A percentile compares a stretch with the other conserved stretches of the same genome.
phyloP scores from a whole-genome alignment of 2,888 invertebrate genomes.

The Camptogramma bilineatum region DNA sequence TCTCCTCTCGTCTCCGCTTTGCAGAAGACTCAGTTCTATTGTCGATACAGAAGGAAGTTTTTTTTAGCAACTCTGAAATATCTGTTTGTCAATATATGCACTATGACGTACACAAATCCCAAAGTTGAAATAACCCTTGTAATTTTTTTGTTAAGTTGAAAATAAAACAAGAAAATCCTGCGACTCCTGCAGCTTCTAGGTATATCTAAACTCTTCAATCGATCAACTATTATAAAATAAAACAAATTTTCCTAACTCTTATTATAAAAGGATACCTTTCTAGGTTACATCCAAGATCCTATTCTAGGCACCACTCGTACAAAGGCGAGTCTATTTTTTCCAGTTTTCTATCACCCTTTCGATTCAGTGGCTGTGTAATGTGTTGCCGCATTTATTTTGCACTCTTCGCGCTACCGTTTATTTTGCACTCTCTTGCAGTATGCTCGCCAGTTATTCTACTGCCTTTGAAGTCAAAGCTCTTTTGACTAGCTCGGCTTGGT shows the following conservation, averaged over 20 bases:
- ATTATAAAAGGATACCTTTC: not conserved
- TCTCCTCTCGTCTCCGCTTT: no score
- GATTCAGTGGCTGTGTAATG: conserved; percentile 84
- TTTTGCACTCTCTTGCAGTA: conserved; percentile 52
- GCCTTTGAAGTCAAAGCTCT: conserved; percentile 83
- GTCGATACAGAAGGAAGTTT: no score
- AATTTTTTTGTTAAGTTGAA: no score
- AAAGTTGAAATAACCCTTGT: no score
- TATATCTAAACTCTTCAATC: not conserved
- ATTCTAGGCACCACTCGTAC: conserved; percentile 72
- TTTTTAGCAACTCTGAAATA: no score
- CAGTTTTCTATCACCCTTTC: conserved; percentile 84
- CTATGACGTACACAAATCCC: no score
- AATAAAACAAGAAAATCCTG: no score
- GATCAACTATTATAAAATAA: not conserved
- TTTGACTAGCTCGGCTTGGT: conserved; percentile 71
- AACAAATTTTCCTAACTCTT: no score
- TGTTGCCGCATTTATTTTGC: conserved; percentile 83
- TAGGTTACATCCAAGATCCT: conserved; percentile 56
- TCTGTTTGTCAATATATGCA: no score
- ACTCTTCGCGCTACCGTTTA: conserved; percentile 75
- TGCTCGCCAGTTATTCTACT: conserved; percentile 68
- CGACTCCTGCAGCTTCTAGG: no score
- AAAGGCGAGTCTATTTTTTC: conserved; percentile 79
- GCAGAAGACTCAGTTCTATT: no score